These are phyloP conservation scores for Napeogenes sylphis DNA, from an alignment of 2,888 invertebrate genomes.

Conservation along the genomic window DNA sequence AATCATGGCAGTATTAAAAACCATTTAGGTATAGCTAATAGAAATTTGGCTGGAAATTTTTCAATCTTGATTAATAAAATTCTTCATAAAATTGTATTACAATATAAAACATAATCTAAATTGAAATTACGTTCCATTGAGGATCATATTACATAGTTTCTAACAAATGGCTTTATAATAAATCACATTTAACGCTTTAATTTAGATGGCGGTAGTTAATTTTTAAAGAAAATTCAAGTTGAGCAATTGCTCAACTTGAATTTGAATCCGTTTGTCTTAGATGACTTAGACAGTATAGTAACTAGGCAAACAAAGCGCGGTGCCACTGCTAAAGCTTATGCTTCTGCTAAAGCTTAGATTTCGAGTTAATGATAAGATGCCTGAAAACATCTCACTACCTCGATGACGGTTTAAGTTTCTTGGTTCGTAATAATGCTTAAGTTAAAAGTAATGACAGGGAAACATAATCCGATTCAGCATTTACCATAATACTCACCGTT, in stretches of 20 bases:
- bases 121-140: too few species aligned
- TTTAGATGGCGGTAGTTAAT: conserved; percentile 48
- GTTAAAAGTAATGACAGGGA: too few species aligned
- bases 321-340: conserved; percentile 11
- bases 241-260: too few species aligned
- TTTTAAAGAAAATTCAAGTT: conserved; percentile 40
- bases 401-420: conserved; percentile 26
- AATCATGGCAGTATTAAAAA: too few species aligned
- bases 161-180: background rate
- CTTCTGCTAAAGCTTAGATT: conserved; percentile 38
- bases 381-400: conserved; percentile 45
- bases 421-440: too few species aligned
- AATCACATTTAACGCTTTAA: conserved; percentile 48
- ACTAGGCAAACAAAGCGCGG: conserved; percentile 61
- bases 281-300: conserved; percentile 66
- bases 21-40: background rate
- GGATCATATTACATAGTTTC: background rate
- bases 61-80: too few species aligned
- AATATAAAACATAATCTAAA: too few species aligned
- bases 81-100: too few species aligned
- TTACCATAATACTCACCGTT: too few species aligned
- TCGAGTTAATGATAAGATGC: conserved; percentile 53
- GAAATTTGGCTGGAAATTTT: too few species aligned
- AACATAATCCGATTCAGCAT: too few species aligned
- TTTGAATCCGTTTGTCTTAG: conserved; percentile 68